Conservation (phyloP, 1,140 invertebrate genomes). For the Pemphigus obesinymphae region DNA sequence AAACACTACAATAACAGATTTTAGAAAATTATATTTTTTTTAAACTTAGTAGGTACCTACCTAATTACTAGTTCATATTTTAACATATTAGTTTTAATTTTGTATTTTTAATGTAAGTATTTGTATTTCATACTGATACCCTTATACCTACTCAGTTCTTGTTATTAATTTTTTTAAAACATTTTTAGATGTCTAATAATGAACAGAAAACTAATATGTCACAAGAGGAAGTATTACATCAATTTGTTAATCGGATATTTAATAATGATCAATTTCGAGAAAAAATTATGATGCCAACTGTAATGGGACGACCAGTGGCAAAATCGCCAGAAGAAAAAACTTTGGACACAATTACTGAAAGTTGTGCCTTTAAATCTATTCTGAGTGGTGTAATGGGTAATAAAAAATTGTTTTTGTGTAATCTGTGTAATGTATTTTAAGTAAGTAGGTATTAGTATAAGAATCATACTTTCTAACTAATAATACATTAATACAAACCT, state of each 20-base stretch:
- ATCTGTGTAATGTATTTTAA: background rate
- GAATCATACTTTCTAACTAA: too few species aligned
- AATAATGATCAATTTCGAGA: slow-evolving; percentile 65
- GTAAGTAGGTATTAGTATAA: background rate
- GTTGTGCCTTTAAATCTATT: slow-evolving; percentile 83
- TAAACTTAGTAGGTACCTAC: too few species aligned
- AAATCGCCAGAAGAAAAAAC: slow-evolving; percentile 83
- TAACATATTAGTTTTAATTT: too few species aligned
- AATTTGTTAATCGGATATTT: slow-evolving; percentile 25
- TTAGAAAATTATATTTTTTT: too few species aligned
- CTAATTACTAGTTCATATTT: too few species aligned
- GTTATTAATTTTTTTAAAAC: too few species aligned
- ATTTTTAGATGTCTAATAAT: background rate
- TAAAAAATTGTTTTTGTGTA: background rate
- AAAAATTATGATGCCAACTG: slow-evolving; percentile 76
- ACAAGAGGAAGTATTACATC: slow-evolving; percentile 12
- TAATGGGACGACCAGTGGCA: slow-evolving; percentile 67
- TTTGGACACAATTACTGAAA: slow-evolving; percentile 82
- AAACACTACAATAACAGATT: too few species aligned
- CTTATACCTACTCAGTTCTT: too few species aligned
- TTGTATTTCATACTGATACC: too few species aligned
- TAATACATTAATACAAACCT: too few species aligned
- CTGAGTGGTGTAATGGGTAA: slow-evolving; percentile 87
- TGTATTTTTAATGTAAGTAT: too few species aligned
- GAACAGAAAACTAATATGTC: background rate